Base-by-base conservation (phyloP, 2,888 invertebrate species). In the Onthophagus sagittarius region DNA sequence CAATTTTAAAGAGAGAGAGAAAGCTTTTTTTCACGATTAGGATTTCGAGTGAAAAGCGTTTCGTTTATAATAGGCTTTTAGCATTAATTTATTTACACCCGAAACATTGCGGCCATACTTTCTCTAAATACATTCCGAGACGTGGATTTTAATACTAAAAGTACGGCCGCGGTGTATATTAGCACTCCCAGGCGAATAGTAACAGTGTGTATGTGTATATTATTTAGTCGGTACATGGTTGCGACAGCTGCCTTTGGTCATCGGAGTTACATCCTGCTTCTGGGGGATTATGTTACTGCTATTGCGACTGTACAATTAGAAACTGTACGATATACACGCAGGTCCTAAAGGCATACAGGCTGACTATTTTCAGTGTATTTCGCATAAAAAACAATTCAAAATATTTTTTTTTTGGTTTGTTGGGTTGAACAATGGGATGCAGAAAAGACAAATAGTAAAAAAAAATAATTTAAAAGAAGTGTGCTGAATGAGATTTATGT, bases 181-280 rank as follows among this genome's bases (percentile, higher is more conserved):
- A 85, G 85, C 85, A 85, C 85, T 85, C 85, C 83, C 82, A 84
- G 83, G 83, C 83, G 81, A 80, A 74, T 83, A 81, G 80, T 83
- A 83, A 83, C 79, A 77, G 76, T 76, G 77, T 82, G 77, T 81
- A 76, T 81, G 79, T 82, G 77, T 83, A 79, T 83, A 79, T 23
- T 23, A 23, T 84, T 83, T 84, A 90, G 90, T 89, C 88, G 88
- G 89, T 79, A 82, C 89, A 86, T 87, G 89, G 85, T 87, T 88
- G 84, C 88, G 88, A 82, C 89, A 90, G 82, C 86, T 94, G 88
- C 94, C 94, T 82, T 88, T 94, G 86, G 92, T 94, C 90, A 91
- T 95, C 88, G 95, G 95, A 86, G 91, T 95, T 85, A 94, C 94
- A 84, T 94, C 94, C 85, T 95, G 94, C 89, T 89, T 95, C 86